These are phyloP conservation scores for Cnemophilus loriae DNA, from an alignment of 2,113 vertebrate genomes.

Conservation along the genomic window DNA sequence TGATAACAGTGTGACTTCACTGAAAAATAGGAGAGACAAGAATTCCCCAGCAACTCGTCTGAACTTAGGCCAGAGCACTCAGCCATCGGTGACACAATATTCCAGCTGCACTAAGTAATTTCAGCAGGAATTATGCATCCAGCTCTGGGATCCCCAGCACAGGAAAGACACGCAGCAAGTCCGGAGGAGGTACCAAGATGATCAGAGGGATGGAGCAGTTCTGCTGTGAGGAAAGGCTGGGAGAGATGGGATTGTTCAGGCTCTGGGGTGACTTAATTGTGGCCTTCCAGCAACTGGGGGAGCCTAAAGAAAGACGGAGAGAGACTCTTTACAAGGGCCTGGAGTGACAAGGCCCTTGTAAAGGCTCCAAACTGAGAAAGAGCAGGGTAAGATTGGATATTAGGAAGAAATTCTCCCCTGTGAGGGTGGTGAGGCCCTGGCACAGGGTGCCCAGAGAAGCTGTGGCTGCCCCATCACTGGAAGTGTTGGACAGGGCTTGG, in stretches of 20 bases:
- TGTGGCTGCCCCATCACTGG: not conserved
- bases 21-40: not conserved
- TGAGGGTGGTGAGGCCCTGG: not conserved
- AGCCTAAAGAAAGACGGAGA: not conserved
- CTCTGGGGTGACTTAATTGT: not conserved
- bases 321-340: not conserved
- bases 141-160: not conserved
- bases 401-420: not conserved
- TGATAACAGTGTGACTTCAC: not conserved
- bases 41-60: not conserved
- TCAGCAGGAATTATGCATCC: not conserved
- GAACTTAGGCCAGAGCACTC: not conserved
- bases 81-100: not conserved
- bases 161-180: not conserved
- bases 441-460: not conserved
- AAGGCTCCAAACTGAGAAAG: not conserved
- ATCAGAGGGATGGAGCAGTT: not conserved
- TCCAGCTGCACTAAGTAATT: not conserved
- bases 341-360: not conserved
- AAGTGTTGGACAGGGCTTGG: accelerated
- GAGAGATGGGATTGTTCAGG: not conserved
- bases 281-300: not conserved
- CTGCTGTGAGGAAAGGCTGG: not conserved
- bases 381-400: no score
- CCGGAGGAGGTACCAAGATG: not conserved